Conservation (phyloP, 2,113 vertebrate genomes). For the Maccullochella peelii region DNA sequence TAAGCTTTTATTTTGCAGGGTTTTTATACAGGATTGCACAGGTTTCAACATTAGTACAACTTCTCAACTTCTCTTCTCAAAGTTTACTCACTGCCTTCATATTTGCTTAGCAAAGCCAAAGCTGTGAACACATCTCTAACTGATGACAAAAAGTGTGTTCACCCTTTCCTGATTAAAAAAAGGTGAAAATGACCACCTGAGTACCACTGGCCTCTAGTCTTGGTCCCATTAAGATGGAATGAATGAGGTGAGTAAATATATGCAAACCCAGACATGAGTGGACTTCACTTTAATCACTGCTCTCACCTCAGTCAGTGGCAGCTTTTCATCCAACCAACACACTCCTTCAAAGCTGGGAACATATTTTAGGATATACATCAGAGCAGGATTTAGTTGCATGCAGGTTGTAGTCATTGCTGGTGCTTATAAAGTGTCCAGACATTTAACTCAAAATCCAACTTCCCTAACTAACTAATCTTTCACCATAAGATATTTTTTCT, state of each 20-base stretch:
- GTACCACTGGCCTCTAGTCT: not conserved
- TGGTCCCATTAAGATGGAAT: not conserved
- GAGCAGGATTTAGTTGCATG: not conserved
- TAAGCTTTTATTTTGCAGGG: not conserved
- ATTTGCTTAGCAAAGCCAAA: constrained; percentile 12
- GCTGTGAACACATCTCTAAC: not conserved
- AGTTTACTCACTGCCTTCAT: not conserved
- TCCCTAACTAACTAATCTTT: not conserved
- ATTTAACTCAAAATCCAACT: not conserved
- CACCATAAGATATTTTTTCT: not conserved
- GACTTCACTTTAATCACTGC: constrained; percentile 23
- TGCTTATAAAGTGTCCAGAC: not conserved
- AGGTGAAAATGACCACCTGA: not conserved
- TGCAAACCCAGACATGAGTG: not conserved
- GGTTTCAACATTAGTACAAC: not conserved
- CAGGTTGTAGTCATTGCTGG: not conserved
- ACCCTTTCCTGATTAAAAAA: not conserved
- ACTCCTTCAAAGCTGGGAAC: constrained; percentile 7
- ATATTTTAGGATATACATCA: constrained; percentile 23
- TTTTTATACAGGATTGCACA: not conserved
- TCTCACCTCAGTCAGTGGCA: constrained; percentile 23
- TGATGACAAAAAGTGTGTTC: not conserved
- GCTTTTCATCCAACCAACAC: not conserved
- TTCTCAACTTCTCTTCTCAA: not conserved
- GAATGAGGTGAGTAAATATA: constrained; percentile 11